Base-by-base conservation (phyloP, 2,888 invertebrate species). In the Aphidoletes aphidimyza region DNA sequence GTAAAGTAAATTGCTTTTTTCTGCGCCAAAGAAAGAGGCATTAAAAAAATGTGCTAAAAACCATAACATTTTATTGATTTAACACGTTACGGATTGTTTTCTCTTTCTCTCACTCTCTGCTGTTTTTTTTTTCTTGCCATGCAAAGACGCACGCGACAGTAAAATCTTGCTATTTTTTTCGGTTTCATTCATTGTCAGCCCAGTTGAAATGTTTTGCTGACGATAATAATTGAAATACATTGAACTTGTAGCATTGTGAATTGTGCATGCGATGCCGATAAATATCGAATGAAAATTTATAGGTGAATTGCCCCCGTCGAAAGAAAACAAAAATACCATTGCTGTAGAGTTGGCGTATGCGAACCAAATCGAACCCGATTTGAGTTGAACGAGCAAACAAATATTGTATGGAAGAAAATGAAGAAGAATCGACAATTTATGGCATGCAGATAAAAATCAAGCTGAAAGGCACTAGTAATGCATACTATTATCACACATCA, bases 1-100 rank as follows among this genome's bases (percentile, higher is more conserved):
- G 34, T 69, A 69, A 69, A 69, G 69, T 69, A 69, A 69, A 69
- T 30, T 69, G 69, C 69, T 11, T 69, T 69, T 30, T 14, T 69
- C 6, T 54, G 0, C 17, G 8, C 17, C 19, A 47, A 47, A 47
- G 17, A 47, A 2, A 47, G 47, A 11, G 54, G 0, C 30, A 69
- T n/a, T n/a, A n/a, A 30, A 14, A 30, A 69, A 69, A 69, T 11
- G 30, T 69, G 69, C 30, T 30, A 69, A 69, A n/a, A 69, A 69
- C 69, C 69, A 69, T 69, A 69, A 69, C 34, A 69, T 69, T 69
- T 69, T 69, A 69, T 69, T 69, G 69, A 69, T 69, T 69, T 69
- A 69, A 69, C 69, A 69, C 69, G 34, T 69, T 69, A n/a, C n/a
- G n/a, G n/a, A n/a, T n/a, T n/a, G n/a, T n/a, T n/a, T n/a, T n/a